Base-by-base conservation (phyloP, 2,888 invertebrate genomes). In the Leucozona laternaria region DNA sequence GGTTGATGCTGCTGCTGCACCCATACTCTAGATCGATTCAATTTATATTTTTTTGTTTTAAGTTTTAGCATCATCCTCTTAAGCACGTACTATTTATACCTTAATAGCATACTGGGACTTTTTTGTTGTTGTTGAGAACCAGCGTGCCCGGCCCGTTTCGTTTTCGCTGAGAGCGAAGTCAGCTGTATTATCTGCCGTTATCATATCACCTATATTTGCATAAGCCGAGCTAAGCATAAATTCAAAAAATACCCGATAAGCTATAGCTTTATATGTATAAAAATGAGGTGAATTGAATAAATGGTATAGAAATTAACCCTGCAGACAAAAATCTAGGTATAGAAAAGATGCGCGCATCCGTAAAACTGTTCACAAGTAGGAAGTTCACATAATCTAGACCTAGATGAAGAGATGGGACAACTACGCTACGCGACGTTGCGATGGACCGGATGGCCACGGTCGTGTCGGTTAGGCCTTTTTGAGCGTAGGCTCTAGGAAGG, bases 131-230 rank as follows among this genome's bases (percentile, higher is more conserved):
- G 70, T 70, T 64, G 62, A 70, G 53, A 55, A 40, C n/a, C 73
- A 71, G 57, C 71, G 20, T 64, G 70, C 62, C 25, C 15, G 5
- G 76, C 79, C 62, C 75, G 64, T 58, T 28, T 31, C 45, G 45
- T 17, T 17, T 17, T 45, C 28, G 28, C 17, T 17, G 72, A 58
- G 15, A 43, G 43, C 15, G 17, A 70, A 62, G 85, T 85, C 85
- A 79, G 81, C 81, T 77, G 86, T 70, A 75, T 75, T 79, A 70
- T 75, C 76, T 60, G 73, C 78, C 82, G 86, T 86, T 86, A 86
- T 86, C 86, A 86, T 82, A 86, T 86, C 82, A 75, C 73, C 70
- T 75, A 86, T 82, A 86, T 86, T 86, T 86, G 86, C 86, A 86
- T 86, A 86, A 73, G 48, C 62, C 62, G 70, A 86, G 58, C 70